A percentile compares a stretch with the other conserved stretches of the same genome.
phyloP scores from a whole-genome alignment of 1,140 invertebrate species.

The Teleogryllus occipitalis region DNA sequence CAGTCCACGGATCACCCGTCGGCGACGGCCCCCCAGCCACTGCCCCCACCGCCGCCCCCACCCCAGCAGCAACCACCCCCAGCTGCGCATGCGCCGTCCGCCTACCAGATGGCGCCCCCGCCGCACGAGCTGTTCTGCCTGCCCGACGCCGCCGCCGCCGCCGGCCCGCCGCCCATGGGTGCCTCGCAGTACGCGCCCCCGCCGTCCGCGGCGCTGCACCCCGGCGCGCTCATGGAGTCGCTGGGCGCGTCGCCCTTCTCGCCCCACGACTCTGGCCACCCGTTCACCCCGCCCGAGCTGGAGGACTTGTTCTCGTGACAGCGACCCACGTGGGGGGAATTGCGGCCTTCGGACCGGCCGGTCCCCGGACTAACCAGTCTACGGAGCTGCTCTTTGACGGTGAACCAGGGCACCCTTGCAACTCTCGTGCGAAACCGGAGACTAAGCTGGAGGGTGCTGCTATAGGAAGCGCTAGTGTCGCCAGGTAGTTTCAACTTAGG shows the following conservation, averaged over 20 bases:
- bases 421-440: too few relatives aligned
- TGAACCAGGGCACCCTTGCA: too few relatives aligned
- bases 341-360: neutral
- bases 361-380: neutral
- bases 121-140: neutral
- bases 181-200: too few relatives aligned
- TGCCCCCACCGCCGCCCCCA: neutral
- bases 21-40: neutral
- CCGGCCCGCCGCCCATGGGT: too few relatives aligned
- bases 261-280: neutral
- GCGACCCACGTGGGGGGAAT: neutral
- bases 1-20: slow-evolving; percentile 12
- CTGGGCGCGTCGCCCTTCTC: neutral
- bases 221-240: neutral
- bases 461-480: too few relatives aligned
- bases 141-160: neutral
- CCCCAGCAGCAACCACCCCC: neutral
- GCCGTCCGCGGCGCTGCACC: neutral
- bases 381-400: too few relatives aligned
- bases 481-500: too few relatives aligned
- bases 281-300: slow-evolving; percentile 9
- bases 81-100: slow-evolving; percentile 20
- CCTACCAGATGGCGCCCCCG: slow-evolving; percentile 8
- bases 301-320: neutral
- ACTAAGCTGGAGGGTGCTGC: too few relatives aligned